Evolutionary conservation across 2,113 vertebrate genomes (phyloP).

Genomic region (Poecile atricapillus): DNA sequence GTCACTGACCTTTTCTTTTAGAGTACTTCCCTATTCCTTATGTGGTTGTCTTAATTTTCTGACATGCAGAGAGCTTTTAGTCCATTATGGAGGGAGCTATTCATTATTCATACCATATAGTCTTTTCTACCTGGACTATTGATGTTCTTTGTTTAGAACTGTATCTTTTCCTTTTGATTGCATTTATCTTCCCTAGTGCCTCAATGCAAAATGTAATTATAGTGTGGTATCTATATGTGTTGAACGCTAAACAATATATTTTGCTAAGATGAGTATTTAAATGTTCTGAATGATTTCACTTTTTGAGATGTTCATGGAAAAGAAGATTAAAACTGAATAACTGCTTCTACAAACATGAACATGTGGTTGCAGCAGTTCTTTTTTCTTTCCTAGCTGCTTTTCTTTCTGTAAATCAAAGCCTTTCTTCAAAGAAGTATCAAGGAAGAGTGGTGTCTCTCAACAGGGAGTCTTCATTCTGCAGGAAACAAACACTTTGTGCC

Average conservation of each 20-base stretch:
- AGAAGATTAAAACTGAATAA: not conserved
- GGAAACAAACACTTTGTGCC: conserved; percentile 29
- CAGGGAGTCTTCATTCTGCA: conserved; percentile 18
- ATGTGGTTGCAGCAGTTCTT: not conserved
- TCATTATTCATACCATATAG: rapidly evolving
- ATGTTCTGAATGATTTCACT: not conserved
- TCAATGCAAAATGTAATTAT: not conserved
- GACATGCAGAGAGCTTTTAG: not conserved
- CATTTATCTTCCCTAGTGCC: not conserved
- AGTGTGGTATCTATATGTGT: not conserved
- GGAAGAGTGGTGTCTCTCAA: conserved; percentile 2
- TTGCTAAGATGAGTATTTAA: not conserved
- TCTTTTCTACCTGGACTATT: not conserved
- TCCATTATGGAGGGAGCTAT: not conserved
- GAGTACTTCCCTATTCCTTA: not conserved
- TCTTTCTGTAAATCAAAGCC: conserved; percentile 17
- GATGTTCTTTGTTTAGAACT: not conserved
- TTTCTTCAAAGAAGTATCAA: conserved; percentile 7
- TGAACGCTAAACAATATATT: not conserved
- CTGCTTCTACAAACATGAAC: not conserved
- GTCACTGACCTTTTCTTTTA: not conserved
- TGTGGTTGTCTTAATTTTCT: not conserved
- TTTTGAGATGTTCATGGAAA: not conserved
- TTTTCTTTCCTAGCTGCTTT: not conserved
- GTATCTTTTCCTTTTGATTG: not conserved